phyloP scores from a whole-genome alignment of 2,113 vertebrate species.

The Malurus alboscapulatus region DNA sequence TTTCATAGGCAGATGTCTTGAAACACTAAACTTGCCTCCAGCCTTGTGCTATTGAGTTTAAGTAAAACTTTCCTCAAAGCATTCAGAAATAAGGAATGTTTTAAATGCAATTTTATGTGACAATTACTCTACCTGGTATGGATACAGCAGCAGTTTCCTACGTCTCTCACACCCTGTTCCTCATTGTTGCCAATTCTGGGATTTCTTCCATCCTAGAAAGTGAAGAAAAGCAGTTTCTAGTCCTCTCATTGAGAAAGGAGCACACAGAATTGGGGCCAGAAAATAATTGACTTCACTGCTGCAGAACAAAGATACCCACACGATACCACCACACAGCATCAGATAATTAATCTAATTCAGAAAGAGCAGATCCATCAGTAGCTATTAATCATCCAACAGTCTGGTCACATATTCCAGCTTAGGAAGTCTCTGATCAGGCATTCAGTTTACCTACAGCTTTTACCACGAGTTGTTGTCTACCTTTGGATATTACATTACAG shows the following conservation, averaged over 20 bases:
- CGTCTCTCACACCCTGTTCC: not conserved
- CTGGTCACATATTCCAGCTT: not conserved
- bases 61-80: not conserved
- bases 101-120: not conserved
- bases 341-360: not conserved
- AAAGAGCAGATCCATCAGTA: not conserved
- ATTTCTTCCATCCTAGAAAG: not conserved
- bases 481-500: not conserved
- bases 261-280: not conserved
- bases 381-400: not conserved
- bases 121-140: not conserved
- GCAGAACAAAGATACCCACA: accelerated
- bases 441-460: not conserved
- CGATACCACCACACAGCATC: not conserved
- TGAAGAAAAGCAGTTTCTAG: not conserved
- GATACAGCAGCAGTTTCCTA: not conserved
- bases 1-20: not conserved
- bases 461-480: not conserved
- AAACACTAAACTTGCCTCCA: not conserved
- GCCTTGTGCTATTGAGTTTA: not conserved
- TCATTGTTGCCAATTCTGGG: not conserved
- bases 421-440: not conserved
- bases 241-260: not conserved
- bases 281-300: not conserved
- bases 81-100: not conserved